Evolutionary conservation across 2,113 vertebrate genomes (phyloP).

Genomic region (Serinus canaria): DNA sequence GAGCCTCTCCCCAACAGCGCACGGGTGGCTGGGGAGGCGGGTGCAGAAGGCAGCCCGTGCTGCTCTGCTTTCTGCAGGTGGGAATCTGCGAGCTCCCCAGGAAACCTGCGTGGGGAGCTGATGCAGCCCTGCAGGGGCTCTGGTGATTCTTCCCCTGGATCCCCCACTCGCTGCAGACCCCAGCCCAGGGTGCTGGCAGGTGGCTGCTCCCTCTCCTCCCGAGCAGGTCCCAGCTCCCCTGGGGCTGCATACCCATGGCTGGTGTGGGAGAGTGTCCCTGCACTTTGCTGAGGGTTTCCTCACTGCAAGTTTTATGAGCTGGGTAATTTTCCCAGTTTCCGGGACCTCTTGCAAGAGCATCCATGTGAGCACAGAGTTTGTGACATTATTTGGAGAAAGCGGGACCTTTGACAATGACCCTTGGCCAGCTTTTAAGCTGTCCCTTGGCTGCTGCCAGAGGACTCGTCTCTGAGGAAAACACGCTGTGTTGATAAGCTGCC

Average conservation of each 20-base stretch:
- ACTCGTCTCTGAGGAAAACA: not conserved
- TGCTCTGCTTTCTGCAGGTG: not conserved
- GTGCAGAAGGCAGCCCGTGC: not conserved
- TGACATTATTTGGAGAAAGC: slow-evolving; percentile 31
- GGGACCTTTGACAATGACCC: slow-evolving; percentile 30
- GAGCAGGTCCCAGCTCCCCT: fast-evolving
- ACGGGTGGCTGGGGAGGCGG: fast-evolving
- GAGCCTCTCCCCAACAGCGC: fast-evolving
- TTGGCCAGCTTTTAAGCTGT: not conserved
- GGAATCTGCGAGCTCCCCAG: not conserved
- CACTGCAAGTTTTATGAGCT: not conserved
- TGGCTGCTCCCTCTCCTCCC: fast-evolving
- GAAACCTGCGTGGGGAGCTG: fast-evolving
- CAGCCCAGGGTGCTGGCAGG: not conserved
- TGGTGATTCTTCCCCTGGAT: not conserved
- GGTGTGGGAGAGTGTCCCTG: not conserved
- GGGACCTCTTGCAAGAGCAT: not conserved
- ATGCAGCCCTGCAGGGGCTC: not conserved
- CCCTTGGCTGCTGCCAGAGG: not conserved
- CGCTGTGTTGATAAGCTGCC: not conserved
- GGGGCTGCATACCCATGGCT: not conserved
- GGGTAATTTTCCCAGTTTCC: not conserved
- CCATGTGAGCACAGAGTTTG: not conserved
- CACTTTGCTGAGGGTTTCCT: not conserved
- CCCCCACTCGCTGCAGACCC: fast-evolving